A percentile compares a stretch with the other conserved stretches of the same genome.
Conservation (phyloP, 2,797 vertebrate genomes). For the Cetoscarus ocellatus region DNA sequence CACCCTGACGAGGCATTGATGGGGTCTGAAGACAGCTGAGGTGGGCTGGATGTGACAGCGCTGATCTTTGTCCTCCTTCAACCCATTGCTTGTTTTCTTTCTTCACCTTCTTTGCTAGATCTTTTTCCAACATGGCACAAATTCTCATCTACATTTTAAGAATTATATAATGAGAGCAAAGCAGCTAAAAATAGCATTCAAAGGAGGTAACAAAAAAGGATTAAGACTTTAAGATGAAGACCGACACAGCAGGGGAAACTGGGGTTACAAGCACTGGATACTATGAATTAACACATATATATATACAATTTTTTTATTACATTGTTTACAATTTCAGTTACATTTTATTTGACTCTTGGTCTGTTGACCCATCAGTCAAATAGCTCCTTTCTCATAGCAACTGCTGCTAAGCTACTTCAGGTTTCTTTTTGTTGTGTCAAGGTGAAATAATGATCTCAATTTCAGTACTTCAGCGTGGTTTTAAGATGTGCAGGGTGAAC, state of each 20-base stretch:
- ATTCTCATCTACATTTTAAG: constrained; percentile 70
- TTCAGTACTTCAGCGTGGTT: too few relatives aligned
- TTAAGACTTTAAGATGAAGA: constrained; percentile 68
- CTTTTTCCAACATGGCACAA: constrained; percentile 63
- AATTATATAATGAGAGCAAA: constrained; percentile 83
- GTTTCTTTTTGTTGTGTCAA: too few relatives aligned
- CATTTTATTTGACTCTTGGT: too few relatives aligned
- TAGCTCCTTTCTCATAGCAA: too few relatives aligned
- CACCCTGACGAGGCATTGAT: constrained; percentile 29
- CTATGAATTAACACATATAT: too few relatives aligned
- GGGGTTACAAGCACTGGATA: too few relatives aligned
- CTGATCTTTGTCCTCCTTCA: constrained; percentile 40
- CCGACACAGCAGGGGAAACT: constrained; percentile 21
- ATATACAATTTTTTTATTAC: too few relatives aligned
- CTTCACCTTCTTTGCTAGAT: constrained; percentile 44
- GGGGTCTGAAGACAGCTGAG: constrained; percentile 39
- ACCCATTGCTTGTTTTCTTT: constrained; percentile 9
- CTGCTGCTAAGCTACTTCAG: too few relatives aligned
- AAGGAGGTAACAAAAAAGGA: constrained; percentile 52
- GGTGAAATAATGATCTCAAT: too few relatives aligned
- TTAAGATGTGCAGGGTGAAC: too few relatives aligned
- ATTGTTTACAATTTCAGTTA: too few relatives aligned
- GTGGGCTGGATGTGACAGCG: constrained; percentile 31
- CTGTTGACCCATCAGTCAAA: too few relatives aligned
- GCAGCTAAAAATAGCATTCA: constrained; percentile 78